A percentile compares a stretch with the other conserved stretches of the same genome.
These are phyloP conservation scores for Eucera pruinosa DNA, from an alignment of 2,888 invertebrate genomes.

Conservation along the genomic window DNA sequence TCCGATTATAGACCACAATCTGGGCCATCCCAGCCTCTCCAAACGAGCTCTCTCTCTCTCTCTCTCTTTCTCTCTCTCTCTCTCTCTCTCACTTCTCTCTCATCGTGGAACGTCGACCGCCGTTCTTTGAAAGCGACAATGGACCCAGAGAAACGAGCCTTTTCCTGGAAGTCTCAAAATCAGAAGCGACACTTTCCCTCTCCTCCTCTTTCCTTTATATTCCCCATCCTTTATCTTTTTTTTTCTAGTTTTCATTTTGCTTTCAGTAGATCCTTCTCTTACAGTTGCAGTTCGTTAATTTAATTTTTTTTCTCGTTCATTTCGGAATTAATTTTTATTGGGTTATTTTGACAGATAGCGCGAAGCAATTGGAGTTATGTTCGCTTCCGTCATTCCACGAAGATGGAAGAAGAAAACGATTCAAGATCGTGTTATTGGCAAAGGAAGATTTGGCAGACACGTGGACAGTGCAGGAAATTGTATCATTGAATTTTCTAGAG, in stretches of 20 bases:
- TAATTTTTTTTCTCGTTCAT: not conserved
- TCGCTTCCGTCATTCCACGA: not conserved
- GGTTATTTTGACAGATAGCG: no score
- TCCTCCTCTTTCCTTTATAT: not conserved
- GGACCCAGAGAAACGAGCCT: slow-evolving; percentile 48
- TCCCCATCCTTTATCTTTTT: no score
- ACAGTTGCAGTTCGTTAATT: not conserved
- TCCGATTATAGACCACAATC: slow-evolving; percentile 80
- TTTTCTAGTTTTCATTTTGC: not conserved
- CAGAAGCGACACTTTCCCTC: slow-evolving; percentile 5
- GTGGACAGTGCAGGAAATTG: slow-evolving; percentile 24
- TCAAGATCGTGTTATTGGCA: slow-evolving; percentile 26
- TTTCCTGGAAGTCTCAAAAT: slow-evolving; percentile 54
- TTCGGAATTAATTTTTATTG: not conserved
- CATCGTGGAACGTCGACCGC: slow-evolving; percentile 43
- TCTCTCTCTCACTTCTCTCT: slow-evolving; percentile 17
- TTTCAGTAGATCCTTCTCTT: not conserved
- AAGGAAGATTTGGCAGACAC: slow-evolving; percentile 29
- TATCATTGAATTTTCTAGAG: slow-evolving; percentile 35
- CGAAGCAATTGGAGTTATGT: not conserved
- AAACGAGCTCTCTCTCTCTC: slow-evolving; percentile 34
- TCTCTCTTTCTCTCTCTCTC: slow-evolving; percentile 25
- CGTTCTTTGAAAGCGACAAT: slow-evolving; percentile 58
- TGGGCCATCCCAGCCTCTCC: slow-evolving; percentile 74
- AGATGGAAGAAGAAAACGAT: slow-evolving; percentile 7